These are phyloP conservation scores for Dasypolia templi DNA, from an alignment of 2,888 invertebrate species.

Conservation along the genomic window DNA sequence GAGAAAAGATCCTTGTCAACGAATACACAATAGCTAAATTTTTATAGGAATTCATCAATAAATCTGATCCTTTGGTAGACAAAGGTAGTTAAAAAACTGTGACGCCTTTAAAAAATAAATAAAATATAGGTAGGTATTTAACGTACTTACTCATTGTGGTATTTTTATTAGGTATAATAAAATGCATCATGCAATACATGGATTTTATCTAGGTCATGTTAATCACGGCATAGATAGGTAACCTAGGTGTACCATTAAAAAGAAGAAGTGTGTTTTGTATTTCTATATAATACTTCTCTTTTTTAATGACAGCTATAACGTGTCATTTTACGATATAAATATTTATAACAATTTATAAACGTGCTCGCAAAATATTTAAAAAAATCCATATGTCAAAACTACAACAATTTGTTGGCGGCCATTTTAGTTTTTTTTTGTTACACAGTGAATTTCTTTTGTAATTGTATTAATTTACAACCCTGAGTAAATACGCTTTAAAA, in stretches of 20 bases:
- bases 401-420: slow-evolving; percentile 6
- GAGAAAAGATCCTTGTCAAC: neutral
- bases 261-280: neutral
- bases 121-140: neutral
- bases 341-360: neutral
- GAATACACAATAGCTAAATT: neutral
- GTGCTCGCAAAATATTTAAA: neutral
- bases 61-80: neutral
- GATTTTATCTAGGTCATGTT: slow-evolving; percentile 32
- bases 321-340: neutral
- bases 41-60: neutral
- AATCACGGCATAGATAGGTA: slow-evolving; percentile 22
- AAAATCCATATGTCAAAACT: slow-evolving; percentile 17
- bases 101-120: neutral
- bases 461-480: neutral
- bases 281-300: neutral
- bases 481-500: neutral
- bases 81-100: neutral
- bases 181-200: slow-evolving; percentile 8
- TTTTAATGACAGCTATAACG: neutral
- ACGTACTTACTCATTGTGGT: neutral
- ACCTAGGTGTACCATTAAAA: slow-evolving; percentile 8
- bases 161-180: neutral
- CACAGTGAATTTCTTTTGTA: neutral
- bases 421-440: slow-evolving; percentile 15